These are phyloP conservation scores for Calliopum simillimum DNA, from an alignment of 2,888 invertebrate species.

Conservation along the genomic window DNA sequence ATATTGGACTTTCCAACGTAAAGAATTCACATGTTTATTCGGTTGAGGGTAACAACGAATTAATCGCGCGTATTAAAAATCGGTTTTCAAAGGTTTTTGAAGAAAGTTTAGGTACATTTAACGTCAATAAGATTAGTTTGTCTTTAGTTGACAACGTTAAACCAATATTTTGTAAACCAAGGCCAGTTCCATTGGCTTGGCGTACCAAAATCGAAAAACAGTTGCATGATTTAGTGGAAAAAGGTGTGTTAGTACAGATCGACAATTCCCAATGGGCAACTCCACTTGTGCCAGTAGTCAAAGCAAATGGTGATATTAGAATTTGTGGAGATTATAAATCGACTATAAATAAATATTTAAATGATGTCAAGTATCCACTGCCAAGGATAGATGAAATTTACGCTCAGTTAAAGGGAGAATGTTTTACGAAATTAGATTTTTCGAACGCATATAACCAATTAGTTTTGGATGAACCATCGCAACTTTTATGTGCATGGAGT, in stretches of 20 bases:
- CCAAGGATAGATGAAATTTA: constrained; percentile 20
- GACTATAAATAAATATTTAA: constrained; percentile 25
- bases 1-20: constrained; percentile 23
- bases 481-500: constrained; percentile 9
- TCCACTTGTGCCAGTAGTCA: constrained; percentile 19
- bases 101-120: constrained; percentile 21
- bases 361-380: too few species aligned
- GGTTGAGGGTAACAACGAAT: too few species aligned
- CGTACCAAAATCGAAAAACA: constrained; percentile 25
- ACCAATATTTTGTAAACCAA: constrained; percentile 33
- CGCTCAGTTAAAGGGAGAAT: constrained; percentile 14
- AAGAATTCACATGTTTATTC: too few species aligned
- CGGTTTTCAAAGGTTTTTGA: constrained; percentile 21
- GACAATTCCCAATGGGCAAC: constrained; percentile 15
- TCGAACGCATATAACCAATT: constrained; percentile 28
- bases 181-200: constrained; percentile 31
- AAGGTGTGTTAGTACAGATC: background rate
- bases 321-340: constrained; percentile 24
- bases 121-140: constrained; percentile 15
- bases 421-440: background rate
- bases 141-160: constrained; percentile 26
- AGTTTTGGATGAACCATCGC: constrained; percentile 4
- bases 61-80: constrained; percentile 26
- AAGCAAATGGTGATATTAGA: constrained; percentile 13
- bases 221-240: constrained; percentile 12